phyloP scores from a whole-genome alignment of 2,888 invertebrate genomes.

The Microplitis manilae region DNA sequence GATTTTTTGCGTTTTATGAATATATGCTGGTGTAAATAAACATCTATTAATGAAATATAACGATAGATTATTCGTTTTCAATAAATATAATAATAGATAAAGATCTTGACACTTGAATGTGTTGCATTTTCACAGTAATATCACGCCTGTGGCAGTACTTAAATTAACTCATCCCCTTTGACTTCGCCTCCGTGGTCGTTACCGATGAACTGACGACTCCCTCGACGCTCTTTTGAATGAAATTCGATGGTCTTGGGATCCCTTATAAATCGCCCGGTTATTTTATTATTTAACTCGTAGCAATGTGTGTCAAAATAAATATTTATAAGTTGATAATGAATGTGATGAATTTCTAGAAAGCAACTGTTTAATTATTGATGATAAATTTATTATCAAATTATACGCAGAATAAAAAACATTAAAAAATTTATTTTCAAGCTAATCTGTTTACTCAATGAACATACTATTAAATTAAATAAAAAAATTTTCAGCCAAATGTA shows the following conservation, averaged over 20 bases:
- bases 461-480: no score
- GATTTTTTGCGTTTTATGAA: neutral
- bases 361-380: neutral
- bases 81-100: neutral
- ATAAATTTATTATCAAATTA: neutral
- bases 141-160: constrained; percentile 31
- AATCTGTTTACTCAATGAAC: no score
- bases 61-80: neutral
- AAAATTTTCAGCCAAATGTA: no score
- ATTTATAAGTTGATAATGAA: neutral
- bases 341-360: neutral
- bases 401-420: neutral
- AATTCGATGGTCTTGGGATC: constrained; percentile 35
- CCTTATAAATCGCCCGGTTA: constrained; percentile 28
- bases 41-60: neutral
- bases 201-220: constrained; percentile 31
- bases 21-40: neutral
- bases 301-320: neutral
- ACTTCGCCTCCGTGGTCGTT: constrained; percentile 25
- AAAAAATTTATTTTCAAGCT: neutral
- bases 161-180: constrained; percentile 28
- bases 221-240: constrained; percentile 33
- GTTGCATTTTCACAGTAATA: constrained; percentile 9
- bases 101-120: neutral
- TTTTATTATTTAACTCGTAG: constrained; percentile 18